Base-by-base conservation (phyloP, 2,113 vertebrate genomes). In the Cololabis saira region DNA sequence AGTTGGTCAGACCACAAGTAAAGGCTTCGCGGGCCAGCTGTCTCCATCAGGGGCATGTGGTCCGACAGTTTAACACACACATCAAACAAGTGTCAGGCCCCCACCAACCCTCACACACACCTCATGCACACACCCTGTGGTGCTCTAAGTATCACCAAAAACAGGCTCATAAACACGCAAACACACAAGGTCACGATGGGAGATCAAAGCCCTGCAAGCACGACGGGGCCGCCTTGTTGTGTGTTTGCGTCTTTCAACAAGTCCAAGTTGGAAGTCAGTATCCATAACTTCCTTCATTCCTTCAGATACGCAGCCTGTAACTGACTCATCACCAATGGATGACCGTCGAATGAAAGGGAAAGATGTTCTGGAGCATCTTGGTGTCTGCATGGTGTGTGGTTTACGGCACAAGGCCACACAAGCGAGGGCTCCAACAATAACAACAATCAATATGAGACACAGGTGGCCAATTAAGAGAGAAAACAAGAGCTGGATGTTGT, bases 381-480 rank as follows among this genome's bases (percentile, higher is more conserved):
- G 50, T 41, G 57, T 30, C 45, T 57, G 62, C 75, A 58, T 52
- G 21, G 80, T 86, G 87, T 89, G 86, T 86, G 90, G 86, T 89
- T 91, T 90, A 85, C 61, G 67, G 71, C 80, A 30, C 41, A 2
- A 58, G 85, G 85, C 86, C 90, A 89, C 90, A 90, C 83, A 86
- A 17, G 70, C 74, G 63, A 69, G 43, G 21, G 3, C 24, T 27
- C 24, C 24, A 27, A 66, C 21, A 63, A n/a, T 71, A 64, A 56
- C 57, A 73, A 73, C 72, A 75, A 66, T 62, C 54, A 15, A 19
- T 75, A 21, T 13, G 61, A 73, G 52, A 59, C 86, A 89, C 89
- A 89, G 79, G 85, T 90, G 89, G 80, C 54, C 66, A 49, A 60
- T 67, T 60, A 52, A 2, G 51, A 62, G 37, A 30, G 41, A 67